These are phyloP conservation scores for Drosophila nasuta DNA, from an alignment of 1,140 invertebrate species.

Conservation along the genomic window DNA sequence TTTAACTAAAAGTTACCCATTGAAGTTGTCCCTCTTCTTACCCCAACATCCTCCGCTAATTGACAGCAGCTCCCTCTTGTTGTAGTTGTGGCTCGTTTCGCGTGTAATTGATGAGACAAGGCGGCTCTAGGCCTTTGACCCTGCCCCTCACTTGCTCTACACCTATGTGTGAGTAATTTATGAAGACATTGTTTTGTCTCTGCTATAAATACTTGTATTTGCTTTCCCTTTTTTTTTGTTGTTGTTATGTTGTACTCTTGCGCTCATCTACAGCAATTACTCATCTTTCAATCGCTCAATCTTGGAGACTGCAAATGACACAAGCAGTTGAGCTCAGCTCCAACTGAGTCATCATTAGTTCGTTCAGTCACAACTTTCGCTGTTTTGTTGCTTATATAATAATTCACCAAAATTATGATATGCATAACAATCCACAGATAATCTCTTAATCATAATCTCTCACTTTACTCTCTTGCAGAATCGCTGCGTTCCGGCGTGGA, in stretches of 20 bases:
- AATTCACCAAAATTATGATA: background rate
- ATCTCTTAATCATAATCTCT: background rate
- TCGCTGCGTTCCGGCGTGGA: conserved; percentile 68
- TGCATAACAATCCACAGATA: background rate
- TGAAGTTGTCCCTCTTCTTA: background rate
- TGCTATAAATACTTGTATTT: conserved; percentile 20
- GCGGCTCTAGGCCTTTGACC: conserved; percentile 20
- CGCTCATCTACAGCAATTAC: conserved; percentile 23
- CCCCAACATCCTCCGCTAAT: conserved; percentile 48
- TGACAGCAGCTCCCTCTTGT: conserved; percentile 13
- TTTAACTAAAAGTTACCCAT: background rate
- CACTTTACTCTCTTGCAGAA: conserved; percentile 49
- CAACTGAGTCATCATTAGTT: conserved; percentile 44
- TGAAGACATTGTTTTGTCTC: conserved; percentile 23
- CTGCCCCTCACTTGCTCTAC: conserved; percentile 39
- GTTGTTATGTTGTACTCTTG: conserved; percentile 17
- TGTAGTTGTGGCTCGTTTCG: background rate
- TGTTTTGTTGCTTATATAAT: conserved; percentile 19
- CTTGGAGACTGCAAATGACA: conserved; percentile 12
- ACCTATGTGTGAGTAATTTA: conserved; percentile 35
- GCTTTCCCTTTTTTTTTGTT: conserved; percentile 66
- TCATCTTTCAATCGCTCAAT: conserved; percentile 17
- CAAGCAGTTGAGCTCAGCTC: conserved; percentile 12
- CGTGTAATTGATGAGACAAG: conserved; percentile 27
- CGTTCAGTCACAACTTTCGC: conserved; percentile 17